phyloP scores from a whole-genome alignment of 2,113 vertebrate species.

The Cyanoderma ruficeps region DNA sequence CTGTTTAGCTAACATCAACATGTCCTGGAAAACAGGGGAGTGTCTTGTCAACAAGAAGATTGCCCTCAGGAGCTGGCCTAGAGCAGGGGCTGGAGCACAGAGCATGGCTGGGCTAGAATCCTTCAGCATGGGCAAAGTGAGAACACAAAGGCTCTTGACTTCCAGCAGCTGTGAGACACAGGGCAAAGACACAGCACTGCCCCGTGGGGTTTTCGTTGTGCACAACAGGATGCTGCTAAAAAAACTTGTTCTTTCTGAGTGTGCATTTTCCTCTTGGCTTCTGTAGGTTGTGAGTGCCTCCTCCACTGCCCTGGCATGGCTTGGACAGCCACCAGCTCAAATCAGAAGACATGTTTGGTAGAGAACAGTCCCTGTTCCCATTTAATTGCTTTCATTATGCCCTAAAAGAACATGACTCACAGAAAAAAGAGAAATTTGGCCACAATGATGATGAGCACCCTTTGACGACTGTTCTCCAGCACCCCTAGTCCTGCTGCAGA shows the following conservation, averaged over 20 bases:
- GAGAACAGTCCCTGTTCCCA: not conserved
- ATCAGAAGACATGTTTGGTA: not conserved
- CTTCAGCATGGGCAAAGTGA: not conserved
- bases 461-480: not conserved
- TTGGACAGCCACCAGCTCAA: not conserved
- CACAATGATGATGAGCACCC: not conserved
- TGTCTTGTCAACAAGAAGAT: not conserved
- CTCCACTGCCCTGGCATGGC: accelerated
- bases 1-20: not conserved
- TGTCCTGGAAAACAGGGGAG: accelerated
- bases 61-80: not conserved
- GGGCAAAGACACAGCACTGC: not conserved
- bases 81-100: not conserved
- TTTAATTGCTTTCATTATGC: not conserved
- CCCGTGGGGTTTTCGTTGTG: not conserved
- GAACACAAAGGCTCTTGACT: not conserved
- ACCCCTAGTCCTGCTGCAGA: not conserved
- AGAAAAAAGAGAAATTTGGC: not conserved
- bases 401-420: not conserved
- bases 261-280: not conserved
- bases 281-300: accelerated
- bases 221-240: not conserved
- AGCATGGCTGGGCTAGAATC: not conserved
- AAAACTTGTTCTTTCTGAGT: not conserved
- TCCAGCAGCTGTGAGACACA: not conserved